Conservation (phyloP, 2,113 vertebrate species). For the Capreolus pygargus region DNA sequence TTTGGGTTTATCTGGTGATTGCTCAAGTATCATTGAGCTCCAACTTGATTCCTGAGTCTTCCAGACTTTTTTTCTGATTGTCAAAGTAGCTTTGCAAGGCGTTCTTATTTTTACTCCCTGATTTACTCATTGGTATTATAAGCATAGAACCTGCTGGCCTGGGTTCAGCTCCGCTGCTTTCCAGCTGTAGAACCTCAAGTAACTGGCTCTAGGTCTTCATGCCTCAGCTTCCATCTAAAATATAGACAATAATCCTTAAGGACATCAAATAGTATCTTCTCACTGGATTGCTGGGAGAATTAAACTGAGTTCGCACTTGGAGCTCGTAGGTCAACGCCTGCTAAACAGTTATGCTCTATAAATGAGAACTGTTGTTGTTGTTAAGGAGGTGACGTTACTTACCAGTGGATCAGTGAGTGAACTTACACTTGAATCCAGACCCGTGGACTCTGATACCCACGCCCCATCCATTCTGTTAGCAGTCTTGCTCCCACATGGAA, state of each 20-base stretch:
- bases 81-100: background rate
- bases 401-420: too few species aligned
- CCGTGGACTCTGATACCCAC: background rate
- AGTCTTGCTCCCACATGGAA: background rate
- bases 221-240: background rate
- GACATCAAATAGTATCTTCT: background rate
- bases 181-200: background rate
- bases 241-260: background rate
- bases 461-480: background rate
- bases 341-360: too few species aligned
- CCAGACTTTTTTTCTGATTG: background rate
- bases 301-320: background rate
- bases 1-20: background rate
- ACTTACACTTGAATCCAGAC: background rate
- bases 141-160: background rate
- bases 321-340: background rate
- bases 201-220: background rate
- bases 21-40: background rate
- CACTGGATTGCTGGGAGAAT: background rate
- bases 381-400: background rate
- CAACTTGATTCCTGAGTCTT: background rate
- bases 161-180: background rate
- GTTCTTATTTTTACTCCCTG: background rate
- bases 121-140: background rate
- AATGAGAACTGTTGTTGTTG: background rate